phyloP scores from a whole-genome alignment of 2,888 invertebrate species.

The Ectemnius lituratus region DNA sequence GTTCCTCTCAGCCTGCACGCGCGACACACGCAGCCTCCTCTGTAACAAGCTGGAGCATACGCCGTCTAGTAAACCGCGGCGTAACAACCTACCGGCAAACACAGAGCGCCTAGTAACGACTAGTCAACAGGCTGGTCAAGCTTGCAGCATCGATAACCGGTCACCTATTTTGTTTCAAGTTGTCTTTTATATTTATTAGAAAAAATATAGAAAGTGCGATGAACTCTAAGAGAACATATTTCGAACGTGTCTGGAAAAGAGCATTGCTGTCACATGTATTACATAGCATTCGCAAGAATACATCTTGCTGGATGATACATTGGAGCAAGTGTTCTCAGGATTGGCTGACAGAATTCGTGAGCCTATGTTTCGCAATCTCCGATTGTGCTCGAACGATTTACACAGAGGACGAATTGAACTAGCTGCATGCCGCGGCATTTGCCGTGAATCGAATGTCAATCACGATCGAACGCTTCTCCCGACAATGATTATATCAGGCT shows the following conservation, averaged over 20 bases:
- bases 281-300: no score
- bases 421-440: slow-evolving; percentile 5
- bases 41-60: not conserved
- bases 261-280: no score
- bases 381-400: slow-evolving; percentile 6
- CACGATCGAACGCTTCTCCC: not conserved
- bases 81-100: slow-evolving; percentile 18
- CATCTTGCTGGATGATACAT: not conserved
- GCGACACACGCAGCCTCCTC: slow-evolving; percentile 10
- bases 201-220: no score
- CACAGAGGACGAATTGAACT: not conserved
- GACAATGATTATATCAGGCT: not conserved
- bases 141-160: no score
- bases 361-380: not conserved
- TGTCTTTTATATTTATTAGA: no score
- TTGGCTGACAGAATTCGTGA: slow-evolving; percentile 2
- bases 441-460: slow-evolving; percentile 16
- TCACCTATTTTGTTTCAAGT: no score
- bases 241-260: no score
- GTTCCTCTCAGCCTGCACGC: not conserved
- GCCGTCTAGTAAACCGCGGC: slow-evolving; percentile 14
- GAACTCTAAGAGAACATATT: no score
- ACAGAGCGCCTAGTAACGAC: not conserved
- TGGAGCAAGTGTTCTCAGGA: not conserved
- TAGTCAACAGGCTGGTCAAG: slow-evolving; percentile 1